These are phyloP conservation scores for Aspidapion aeneum DNA, from an alignment of 2,888 invertebrate species.

Conservation along the genomic window DNA sequence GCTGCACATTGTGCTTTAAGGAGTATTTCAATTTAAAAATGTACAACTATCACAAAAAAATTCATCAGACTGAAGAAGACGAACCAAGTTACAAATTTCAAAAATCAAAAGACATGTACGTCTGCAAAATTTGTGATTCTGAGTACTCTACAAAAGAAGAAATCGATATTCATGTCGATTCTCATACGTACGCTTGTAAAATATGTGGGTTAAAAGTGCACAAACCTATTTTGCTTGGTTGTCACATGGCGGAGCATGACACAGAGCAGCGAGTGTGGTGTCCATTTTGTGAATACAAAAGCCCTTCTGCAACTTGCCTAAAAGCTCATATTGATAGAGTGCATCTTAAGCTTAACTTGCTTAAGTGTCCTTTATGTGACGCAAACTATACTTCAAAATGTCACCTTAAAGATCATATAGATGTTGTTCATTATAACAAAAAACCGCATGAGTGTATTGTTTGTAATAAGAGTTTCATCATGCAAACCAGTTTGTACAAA, in stretches of 20 bases:
- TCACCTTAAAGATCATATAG: conserved; percentile 34
- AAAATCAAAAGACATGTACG: conserved; percentile 32
- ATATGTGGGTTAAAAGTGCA: conserved; percentile 38
- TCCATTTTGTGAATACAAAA: conserved; percentile 38
- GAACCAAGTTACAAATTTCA: conserved; percentile 31
- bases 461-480: conserved; percentile 52
- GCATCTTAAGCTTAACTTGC: conserved; percentile 47
- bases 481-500: conserved; percentile 38
- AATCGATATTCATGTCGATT: conserved; percentile 31
- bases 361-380: conserved; percentile 33
- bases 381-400: conserved; percentile 32
- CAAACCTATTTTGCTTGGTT: conserved; percentile 38
- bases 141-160: conserved; percentile 35
- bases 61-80: conserved; percentile 44
- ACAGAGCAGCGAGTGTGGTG: conserved; percentile 37
- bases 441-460: conserved; percentile 48
- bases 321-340: conserved; percentile 55
- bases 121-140: conserved; percentile 34
- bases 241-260: conserved; percentile 40
- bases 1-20: conserved; percentile 21
- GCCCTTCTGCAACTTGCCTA: conserved; percentile 34
- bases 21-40: conserved; percentile 48
- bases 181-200: conserved; percentile 38
- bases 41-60: conserved; percentile 50
- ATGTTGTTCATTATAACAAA: conserved; percentile 37